A percentile compares a stretch with the other conserved stretches of the same genome.
Conservation (phyloP, 2,113 vertebrate genomes). For the Cyprinodon tularosa region DNA sequence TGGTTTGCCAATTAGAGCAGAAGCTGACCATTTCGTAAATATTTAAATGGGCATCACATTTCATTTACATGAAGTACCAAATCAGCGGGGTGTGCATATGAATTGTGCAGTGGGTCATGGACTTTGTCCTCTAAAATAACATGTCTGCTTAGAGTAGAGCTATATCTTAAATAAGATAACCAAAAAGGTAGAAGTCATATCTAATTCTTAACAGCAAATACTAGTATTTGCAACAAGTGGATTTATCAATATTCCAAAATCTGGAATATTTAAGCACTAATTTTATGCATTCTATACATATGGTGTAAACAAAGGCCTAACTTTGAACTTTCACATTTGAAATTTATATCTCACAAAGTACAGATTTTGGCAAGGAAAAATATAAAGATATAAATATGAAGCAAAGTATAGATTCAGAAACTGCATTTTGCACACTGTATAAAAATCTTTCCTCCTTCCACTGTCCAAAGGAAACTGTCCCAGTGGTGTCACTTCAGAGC, state of each 20-base stretch:
- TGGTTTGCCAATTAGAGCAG: slow-evolving; percentile 75
- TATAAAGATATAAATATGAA: neutral
- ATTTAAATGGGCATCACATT: slow-evolving; percentile 63
- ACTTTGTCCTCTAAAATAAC: slow-evolving; percentile 37
- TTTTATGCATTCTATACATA: neutral
- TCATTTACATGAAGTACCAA: slow-evolving; percentile 39
- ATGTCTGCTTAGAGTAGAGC: slow-evolving; percentile 15
- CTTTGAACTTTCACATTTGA: too few relatives aligned
- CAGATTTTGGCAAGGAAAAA: neutral
- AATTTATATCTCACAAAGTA: neutral
- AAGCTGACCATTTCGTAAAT: slow-evolving; percentile 67
- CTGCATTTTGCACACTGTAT: neutral
- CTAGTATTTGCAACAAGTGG: neutral
- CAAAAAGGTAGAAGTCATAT: slow-evolving; percentile 14
- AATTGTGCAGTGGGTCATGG: slow-evolving; percentile 38
- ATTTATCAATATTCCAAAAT: slow-evolving; percentile 14
- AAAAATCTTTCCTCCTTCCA: slow-evolving; percentile 21
- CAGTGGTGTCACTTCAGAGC: slow-evolving; percentile 13
- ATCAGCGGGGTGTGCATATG: slow-evolving; percentile 18
- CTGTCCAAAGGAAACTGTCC: slow-evolving; percentile 19
- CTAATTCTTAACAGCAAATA: slow-evolving; percentile 9
- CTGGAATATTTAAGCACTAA: neutral
- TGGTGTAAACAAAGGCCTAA: too few relatives aligned
- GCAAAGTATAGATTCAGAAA: neutral
- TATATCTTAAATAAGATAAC: slow-evolving; percentile 15